phyloP scores from a whole-genome alignment of 2,113 vertebrate genomes.

The Leptodactylus fuscus region DNA sequence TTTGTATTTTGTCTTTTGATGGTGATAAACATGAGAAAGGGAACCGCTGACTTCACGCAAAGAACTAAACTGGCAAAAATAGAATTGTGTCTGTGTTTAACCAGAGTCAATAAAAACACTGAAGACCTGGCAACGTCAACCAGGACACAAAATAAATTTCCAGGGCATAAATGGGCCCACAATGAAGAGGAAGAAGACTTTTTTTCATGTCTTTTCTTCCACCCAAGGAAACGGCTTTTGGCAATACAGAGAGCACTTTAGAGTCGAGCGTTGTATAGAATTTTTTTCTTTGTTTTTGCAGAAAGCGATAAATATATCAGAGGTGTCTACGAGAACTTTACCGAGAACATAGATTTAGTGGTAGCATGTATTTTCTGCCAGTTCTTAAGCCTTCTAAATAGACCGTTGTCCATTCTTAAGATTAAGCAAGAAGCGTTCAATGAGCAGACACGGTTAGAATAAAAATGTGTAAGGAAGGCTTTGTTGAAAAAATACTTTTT shows the following conservation, averaged over 20 bases:
- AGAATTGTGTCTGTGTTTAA: slow-evolving; percentile 41
- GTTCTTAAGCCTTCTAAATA: neutral
- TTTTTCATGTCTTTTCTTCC: slow-evolving; percentile 23
- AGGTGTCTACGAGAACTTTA: neutral
- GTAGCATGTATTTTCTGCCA: slow-evolving; percentile 9
- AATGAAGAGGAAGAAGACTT: slow-evolving; percentile 29
- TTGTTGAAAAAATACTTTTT: too few species aligned
- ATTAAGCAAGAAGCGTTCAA: slow-evolving; percentile 1
- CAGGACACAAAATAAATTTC: slow-evolving; percentile 46
- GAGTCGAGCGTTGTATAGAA: slow-evolving; percentile 3
- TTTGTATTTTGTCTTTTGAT: slow-evolving; percentile 3
- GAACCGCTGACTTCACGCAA: slow-evolving; percentile 44
- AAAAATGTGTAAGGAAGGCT: neutral
- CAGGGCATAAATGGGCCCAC: slow-evolving; percentile 12
- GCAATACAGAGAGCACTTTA: slow-evolving; percentile 29
- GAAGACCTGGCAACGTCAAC: slow-evolving; percentile 43
- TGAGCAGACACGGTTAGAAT: neutral
- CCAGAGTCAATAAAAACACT: slow-evolving; percentile 44
- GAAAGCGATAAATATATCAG: slow-evolving; percentile 43
- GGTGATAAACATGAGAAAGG: slow-evolving; percentile 46
- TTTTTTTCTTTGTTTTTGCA: slow-evolving; percentile 29
- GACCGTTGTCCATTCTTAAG: neutral
- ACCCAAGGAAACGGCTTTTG: slow-evolving; percentile 52
- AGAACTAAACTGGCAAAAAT: slow-evolving; percentile 33
- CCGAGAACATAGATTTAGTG: slow-evolving; percentile 20